Conservation (phyloP, 2,888 invertebrate species). For the Alviniconcha strummeri region DNA sequence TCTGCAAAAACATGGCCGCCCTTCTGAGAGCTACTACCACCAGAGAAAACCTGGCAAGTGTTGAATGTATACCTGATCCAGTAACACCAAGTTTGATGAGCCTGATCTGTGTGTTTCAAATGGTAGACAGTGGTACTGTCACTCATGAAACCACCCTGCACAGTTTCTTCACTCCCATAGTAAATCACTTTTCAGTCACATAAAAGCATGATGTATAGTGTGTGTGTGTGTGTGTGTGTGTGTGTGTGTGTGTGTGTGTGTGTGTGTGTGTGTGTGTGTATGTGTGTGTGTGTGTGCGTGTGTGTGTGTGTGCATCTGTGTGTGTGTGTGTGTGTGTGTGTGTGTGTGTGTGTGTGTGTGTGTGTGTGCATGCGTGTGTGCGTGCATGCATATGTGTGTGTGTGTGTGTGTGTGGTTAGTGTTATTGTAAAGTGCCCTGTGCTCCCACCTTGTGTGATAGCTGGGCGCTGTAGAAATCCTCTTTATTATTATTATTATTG, state of each 20-base stretch:
- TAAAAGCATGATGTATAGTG: not conserved
- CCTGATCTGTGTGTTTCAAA: too few species aligned
- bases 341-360: slow-evolving; percentile 18
- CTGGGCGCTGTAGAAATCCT: too few species aligned
- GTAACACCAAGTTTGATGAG: too few species aligned
- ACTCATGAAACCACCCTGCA: too few species aligned
- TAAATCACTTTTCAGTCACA: too few species aligned
- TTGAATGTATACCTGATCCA: not conserved
- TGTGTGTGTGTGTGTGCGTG: slow-evolving; percentile 11
- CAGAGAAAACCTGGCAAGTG: slow-evolving; percentile 69
- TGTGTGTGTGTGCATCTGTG: slow-evolving; percentile 5
- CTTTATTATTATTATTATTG: too few species aligned
- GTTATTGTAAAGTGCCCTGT: too few species aligned
- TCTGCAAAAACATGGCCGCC: slow-evolving; percentile 69
- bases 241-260: slow-evolving; percentile 3
- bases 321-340: not conserved
- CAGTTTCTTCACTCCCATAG: too few species aligned
- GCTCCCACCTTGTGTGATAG: too few species aligned
- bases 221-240: not conserved
- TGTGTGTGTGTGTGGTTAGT: not conserved
- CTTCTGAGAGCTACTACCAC: slow-evolving; percentile 70
- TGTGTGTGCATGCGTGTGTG: slow-evolving; percentile 12
- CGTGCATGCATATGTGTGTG: not conserved
- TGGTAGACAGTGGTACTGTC: too few species aligned
- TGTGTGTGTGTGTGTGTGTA: slow-evolving; percentile 14